phyloP scores from a whole-genome alignment of 2,113 vertebrate genomes.

The Xiphorhynchus elegans region DNA sequence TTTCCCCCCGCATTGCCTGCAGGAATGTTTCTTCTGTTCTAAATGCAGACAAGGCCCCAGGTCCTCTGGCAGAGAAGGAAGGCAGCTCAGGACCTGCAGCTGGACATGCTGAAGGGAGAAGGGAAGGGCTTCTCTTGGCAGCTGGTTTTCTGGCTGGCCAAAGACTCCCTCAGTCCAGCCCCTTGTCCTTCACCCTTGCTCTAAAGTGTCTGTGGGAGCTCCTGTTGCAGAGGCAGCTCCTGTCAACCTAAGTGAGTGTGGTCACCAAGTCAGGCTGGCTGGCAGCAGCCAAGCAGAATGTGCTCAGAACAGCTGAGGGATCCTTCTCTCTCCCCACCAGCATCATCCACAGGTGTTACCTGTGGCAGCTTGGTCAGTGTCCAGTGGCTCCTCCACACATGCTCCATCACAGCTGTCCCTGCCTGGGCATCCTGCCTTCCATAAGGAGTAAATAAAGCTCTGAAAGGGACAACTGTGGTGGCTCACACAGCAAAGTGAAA shows the following conservation, averaged over 20 bases:
- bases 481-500: not conserved
- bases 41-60: not conserved
- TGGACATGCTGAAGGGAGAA: not conserved
- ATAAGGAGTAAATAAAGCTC: not conserved
- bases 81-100: fast-evolving
- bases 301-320: not conserved
- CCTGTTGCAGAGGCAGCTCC: not conserved
- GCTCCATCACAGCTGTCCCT: not conserved
- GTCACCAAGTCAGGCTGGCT: not conserved
- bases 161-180: fast-evolving
- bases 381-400: not conserved
- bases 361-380: not conserved
- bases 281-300: not conserved
- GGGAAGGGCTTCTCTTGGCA: not conserved
- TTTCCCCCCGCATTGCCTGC: fast-evolving
- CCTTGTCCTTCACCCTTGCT: not conserved
- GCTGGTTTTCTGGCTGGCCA: not conserved
- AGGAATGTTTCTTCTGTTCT: not conserved
- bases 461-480: not conserved
- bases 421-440: not conserved
- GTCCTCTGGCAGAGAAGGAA: not conserved
- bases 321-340: not conserved
- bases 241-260: fast-evolving
- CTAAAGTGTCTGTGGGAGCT: not conserved
- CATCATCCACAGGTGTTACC: not conserved